Evolutionary conservation across 2,113 vertebrate genomes (phyloP), one percentile per base, ranked within the genome.

Genomic region (Odontophorus gujanensis): DNA sequence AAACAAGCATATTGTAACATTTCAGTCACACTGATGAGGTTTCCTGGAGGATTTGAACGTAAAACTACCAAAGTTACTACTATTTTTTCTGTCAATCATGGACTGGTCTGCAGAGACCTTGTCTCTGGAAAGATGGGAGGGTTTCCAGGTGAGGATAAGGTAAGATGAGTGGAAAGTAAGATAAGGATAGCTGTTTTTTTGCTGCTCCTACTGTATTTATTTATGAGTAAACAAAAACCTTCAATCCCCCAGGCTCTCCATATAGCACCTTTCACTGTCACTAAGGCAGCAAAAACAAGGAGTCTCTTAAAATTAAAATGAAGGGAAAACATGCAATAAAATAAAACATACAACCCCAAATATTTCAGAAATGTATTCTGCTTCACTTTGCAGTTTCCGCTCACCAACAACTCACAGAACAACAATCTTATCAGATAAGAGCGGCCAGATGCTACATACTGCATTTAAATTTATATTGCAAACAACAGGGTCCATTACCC

Each of bases 381-480:
- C 92, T 93, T 93, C 85, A 93, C 93, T 97, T 97, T 7, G 53
- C 95, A 87, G 87, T 95, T 97, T 92, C 80, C 94, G 83, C 81
- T 96, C 42, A 87, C 75, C 68, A 94, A 9, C 87, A 95, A 96
- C 89, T 87, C 91, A 92, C 43, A 84, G 78, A 58, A 94, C 95
- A 96, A 92, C 84, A 92, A 81, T 71, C 92, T 90, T 92, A 97
- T 95, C 96, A 96, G 96, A 97, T 97, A 92, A 92, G 82, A 97
- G 73, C 17, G 16, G 62, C 38, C 94, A 83, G 83, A 87, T 95
- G 73, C 93, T 87, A 65, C 93, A 95, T 0, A 4, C 86, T 95
- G 80, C 94, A 97, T 97, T 98, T 97, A 98, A 98, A 98, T 98
- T 97, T 97, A 98, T 97, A 97, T 97, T 97, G 94, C 95, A 89